A percentile compares a stretch with the other conserved stretches of the same genome.
Conservation (phyloP, 2,888 invertebrate genomes). For the Lydus trimaculatus region DNA sequence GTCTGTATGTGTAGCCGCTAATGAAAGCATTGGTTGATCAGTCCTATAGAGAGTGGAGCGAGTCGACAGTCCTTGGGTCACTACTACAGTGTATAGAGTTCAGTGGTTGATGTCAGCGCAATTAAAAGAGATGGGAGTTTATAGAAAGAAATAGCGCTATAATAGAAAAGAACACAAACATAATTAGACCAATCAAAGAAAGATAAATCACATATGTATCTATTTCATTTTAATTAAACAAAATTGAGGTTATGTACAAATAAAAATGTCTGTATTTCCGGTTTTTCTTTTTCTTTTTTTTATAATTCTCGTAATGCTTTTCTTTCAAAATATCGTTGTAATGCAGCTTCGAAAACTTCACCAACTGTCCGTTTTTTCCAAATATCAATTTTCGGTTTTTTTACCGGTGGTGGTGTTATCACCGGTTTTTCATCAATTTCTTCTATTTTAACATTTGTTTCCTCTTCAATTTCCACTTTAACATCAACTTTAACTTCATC, state of each 20-base stretch:
- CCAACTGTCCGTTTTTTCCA: constrained; percentile 89
- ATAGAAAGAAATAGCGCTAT: too few relatives aligned
- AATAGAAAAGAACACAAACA: too few relatives aligned
- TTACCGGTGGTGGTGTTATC: constrained; percentile 28
- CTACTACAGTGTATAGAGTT: too few relatives aligned
- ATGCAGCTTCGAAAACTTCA: constrained; percentile 75
- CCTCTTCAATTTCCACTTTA: constrained; percentile 28
- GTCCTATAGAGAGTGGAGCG: too few relatives aligned
- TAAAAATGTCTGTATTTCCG: neutral
- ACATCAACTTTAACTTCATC: neutral
- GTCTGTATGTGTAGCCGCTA: too few relatives aligned
- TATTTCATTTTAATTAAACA: too few relatives aligned
- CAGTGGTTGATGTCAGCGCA: too few relatives aligned
- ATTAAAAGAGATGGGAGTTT: too few relatives aligned
- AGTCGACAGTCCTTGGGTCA: too few relatives aligned
- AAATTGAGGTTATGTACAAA: neutral
- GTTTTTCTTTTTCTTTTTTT: neutral
- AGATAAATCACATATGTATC: too few relatives aligned
- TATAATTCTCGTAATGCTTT: constrained; percentile 63
- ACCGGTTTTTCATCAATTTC: constrained; percentile 25
- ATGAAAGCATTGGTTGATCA: too few relatives aligned
- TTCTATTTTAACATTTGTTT: neutral
- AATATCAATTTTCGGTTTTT: constrained; percentile 69
- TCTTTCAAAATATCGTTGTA: constrained; percentile 77
- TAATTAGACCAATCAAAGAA: too few relatives aligned